Evolutionary conservation across 2,797 vertebrate genomes (phyloP), one percentile per base, ranked within the genome.

Genomic region (Danio tinwini): DNA sequence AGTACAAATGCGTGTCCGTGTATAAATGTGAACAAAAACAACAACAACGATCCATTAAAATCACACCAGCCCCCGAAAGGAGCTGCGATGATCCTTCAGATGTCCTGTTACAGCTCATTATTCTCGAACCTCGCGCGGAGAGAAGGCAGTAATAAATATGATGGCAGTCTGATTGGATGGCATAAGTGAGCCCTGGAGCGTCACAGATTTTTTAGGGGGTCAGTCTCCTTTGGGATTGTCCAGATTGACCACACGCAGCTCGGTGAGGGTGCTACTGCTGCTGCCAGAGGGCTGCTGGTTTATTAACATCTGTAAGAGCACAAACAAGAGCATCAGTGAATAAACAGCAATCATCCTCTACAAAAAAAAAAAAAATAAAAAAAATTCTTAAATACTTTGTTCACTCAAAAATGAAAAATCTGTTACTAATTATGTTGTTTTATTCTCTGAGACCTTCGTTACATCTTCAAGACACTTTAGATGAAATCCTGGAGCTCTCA

Each of bases 201-300:
- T 56, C 71, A 14, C 37, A 12, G 53, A 1, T 3, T 74, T 42
- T n/a, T 50, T 19, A n/a, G 11, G 5, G 3, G 21, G 16, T 97
- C 94, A 98, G 90, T 97, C 95, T 68, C 93, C 96, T 92, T 97
- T 97, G 86, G 92, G 86, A 90, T 96, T 89, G 13, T 98, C 97
- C 93, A 98, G 87, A 88, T 95, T 97, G 86, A 98, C 96, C 69
- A 97, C 96, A 90, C 97, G 96, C 78, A 98, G 93, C 92, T 98
- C 97, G 0, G 96, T 96, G 88, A 98, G 92, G 88, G 91, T 94
- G 83, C 85, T 82, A 87, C 94, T 88, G 81, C 93, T 90, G 85
- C 93, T 90, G 76, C 84, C 68, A 0, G 74, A 72, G 62, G 93
- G 90, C 90, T 96, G 96, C 92, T 97, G 96, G 71, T 96, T 96